Conservation (phyloP, 2,888 invertebrate species). For the Itoplectis maculator region DNA sequence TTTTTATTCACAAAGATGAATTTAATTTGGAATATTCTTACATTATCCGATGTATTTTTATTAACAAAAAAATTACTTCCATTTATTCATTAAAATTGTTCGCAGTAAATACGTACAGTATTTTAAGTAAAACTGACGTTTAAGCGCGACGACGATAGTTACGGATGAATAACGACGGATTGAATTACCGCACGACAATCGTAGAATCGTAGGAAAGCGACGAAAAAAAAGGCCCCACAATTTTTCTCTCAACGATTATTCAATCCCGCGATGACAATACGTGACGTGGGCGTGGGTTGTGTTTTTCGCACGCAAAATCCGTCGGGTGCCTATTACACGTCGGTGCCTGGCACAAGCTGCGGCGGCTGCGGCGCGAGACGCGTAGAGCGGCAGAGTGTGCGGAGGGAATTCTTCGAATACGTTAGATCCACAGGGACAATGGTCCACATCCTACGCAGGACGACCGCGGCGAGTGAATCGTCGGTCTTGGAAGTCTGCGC, state of each 20-base stretch:
- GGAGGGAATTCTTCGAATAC: slow-evolving; percentile 64
- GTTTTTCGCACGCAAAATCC: slow-evolving; percentile 48
- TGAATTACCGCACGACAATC: slow-evolving; percentile 1
- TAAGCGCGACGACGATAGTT: neutral
- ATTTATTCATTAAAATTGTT: too few species aligned
- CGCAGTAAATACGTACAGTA: too few species aligned
- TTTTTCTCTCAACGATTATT: slow-evolving; percentile 47
- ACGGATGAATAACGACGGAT: neutral
- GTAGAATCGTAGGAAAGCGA: neutral
- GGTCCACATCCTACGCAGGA: slow-evolving; percentile 59
- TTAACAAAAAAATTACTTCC: neutral
- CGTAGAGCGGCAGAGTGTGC: slow-evolving; percentile 2
- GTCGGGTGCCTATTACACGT: slow-evolving; percentile 43
- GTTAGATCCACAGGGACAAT: slow-evolving; percentile 58
- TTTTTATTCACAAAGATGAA: neutral
- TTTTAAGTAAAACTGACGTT: neutral
- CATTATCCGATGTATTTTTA: neutral
- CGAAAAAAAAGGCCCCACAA: neutral
- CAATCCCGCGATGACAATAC: slow-evolving; percentile 58
- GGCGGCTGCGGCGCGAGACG: too few species aligned
- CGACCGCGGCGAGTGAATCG: slow-evolving; percentile 29
- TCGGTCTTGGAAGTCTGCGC: slow-evolving; percentile 45
- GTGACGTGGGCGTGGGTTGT: slow-evolving; percentile 51
- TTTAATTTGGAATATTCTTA: neutral
- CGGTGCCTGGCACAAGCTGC: slow-evolving; percentile 23